Evolutionary conservation across 1,140 invertebrate species (phyloP).

Genomic region (Sarcophaga bullata): DNA sequence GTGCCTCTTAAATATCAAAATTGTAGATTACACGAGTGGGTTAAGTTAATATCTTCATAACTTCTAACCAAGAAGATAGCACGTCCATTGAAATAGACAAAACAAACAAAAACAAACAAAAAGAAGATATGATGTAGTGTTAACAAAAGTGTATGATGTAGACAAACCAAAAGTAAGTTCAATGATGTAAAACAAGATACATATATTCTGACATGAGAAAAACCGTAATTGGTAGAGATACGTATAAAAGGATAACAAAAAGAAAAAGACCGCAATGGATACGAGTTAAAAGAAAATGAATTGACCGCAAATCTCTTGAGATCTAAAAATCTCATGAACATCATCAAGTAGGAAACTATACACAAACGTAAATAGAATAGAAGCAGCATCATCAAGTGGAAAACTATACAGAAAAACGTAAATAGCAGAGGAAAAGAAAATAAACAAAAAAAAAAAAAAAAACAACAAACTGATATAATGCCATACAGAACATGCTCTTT

Average conservation of each 20-base stretch:
- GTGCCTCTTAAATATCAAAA: too few species aligned
- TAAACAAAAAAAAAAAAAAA: neutral
- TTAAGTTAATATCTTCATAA: too few species aligned
- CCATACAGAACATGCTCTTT: neutral
- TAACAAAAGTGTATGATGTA: too few species aligned
- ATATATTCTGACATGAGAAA: slow-evolving; percentile 3
- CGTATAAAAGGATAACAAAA: neutral
- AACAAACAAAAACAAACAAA: too few species aligned
- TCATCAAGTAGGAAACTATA: neutral
- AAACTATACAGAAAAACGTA: neutral
- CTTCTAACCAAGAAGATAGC: too few species aligned
- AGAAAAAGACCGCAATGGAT: neutral
- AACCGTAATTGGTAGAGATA: neutral
- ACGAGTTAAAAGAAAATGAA: slow-evolving; percentile 8
- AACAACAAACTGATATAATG: neutral
- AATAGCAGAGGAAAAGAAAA: neutral
- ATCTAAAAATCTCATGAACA: slow-evolving; percentile 22
- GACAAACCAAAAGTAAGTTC: neutral
- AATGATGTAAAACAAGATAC: neutral
- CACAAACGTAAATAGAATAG: too few species aligned
- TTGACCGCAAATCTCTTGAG: slow-evolving; percentile 23
- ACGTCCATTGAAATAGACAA: too few species aligned
- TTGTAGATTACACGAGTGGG: too few species aligned
- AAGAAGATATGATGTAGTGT: too few species aligned
- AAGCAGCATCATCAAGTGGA: neutral